Base-by-base conservation (phyloP, 2,888 invertebrate species). In the Yponomeuta sedellus region DNA sequence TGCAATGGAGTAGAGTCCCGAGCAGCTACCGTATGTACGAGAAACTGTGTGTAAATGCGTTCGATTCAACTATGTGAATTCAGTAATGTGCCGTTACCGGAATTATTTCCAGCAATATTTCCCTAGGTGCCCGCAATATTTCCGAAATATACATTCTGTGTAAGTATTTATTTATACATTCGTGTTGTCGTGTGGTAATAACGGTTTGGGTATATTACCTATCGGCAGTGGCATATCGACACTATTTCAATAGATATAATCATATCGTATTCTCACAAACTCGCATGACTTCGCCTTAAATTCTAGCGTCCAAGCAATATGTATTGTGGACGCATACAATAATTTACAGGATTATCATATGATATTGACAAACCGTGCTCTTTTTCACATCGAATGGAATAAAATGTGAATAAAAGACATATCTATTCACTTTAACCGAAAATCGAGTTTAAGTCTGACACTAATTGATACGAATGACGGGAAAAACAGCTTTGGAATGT, bases 271-370 rank as follows among this genome's bases (percentile, higher is more conserved):
- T 52, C 44, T 52, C 16, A 8, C 0, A 16, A 16, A 1, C 44
- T 2, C 5, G 44, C 16, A 16, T 52, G 44, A 16, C 12, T 16
- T 52, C 16, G 44, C 44, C 44, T 52, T 52, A 52, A 52, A 52
- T 52, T 52, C 44, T 69, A 69, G 70, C 70, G 67, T 67, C 69
- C 20, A 61, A 66, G 67, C 70, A 69, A 71, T 72, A 70, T 68
- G 67, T 71, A 70, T 66, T 68, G 68, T 67, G 73, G 67, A 68
- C 73, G 44, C 44, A 52, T 16, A 52, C 44, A 6, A 75, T 77
- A 75, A 75, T 73, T 78, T 74, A 75, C 68, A 69, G 76, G 76
- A 76, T 76, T 77, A 75, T 73, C 68, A 70, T 70, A 71, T 66
- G 69, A 62, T 25, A 62, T 62, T 34, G 62, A 62, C 62, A 34